Conservation (phyloP, 37 sponge, comb jelly and placozoan genomes). For the Trichoplax adhaerens region DNA sequence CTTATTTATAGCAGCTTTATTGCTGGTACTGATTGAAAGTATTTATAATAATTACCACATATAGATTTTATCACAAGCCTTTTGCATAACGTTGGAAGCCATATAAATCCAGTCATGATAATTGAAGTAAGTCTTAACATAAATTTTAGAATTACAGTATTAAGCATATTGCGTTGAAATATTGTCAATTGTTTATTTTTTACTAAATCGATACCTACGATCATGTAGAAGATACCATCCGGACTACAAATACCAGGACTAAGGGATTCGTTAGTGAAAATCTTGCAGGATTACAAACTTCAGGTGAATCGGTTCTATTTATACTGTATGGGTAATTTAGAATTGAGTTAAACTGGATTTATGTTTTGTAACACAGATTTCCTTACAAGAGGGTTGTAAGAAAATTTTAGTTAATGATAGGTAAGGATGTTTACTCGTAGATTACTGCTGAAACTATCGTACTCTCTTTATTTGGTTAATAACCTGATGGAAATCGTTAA, state of each 20-base stretch:
- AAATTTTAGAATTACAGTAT: neutral
- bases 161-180: neutral
- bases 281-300: constrained; percentile 76
- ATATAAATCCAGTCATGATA: constrained; percentile 68
- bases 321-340: neutral
- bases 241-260: constrained; percentile 53
- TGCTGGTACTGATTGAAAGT: too few species aligned
- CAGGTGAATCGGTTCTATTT: constrained; percentile 10
- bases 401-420: constrained; percentile 81
- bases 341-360: neutral
- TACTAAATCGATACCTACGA: neutral
- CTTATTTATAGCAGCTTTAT: too few species aligned
- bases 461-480: too few species aligned
- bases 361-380: constrained; percentile 19
- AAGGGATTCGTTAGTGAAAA: constrained; percentile 66
- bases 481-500: too few species aligned
- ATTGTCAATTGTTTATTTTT: neutral
- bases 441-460: too few species aligned
- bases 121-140: constrained; percentile 34
- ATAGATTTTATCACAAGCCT: constrained; percentile 66
- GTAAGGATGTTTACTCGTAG: too few species aligned
- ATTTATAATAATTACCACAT: neutral
- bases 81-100: constrained; percentile 74
- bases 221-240: constrained; percentile 27
- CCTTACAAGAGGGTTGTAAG: constrained; percentile 74